A percentile compares a stretch with the other conserved stretches of the same genome.
Conservation (phyloP, 1,140 invertebrate species). For the Papilio glaucus region DNA sequence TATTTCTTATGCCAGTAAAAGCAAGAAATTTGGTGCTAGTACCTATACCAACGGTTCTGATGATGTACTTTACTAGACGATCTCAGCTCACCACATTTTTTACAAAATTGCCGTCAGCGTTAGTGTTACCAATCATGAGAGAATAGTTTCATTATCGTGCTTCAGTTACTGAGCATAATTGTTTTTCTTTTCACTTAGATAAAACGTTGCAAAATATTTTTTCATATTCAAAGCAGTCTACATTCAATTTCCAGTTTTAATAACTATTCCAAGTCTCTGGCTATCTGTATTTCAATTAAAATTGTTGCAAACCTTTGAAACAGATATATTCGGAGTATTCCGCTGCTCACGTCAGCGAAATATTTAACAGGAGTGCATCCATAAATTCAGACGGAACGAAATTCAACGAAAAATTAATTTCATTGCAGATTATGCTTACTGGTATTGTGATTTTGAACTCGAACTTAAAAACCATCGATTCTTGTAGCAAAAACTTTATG, state of each 20-base stretch:
- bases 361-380: not conserved
- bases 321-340: not conserved
- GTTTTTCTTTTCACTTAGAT: no score
- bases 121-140: no score
- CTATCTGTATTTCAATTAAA: slow-evolving; percentile 2
- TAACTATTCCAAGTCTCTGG: not conserved
- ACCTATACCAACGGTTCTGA: no score
- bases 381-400: not conserved
- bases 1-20: not conserved
- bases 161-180: no score
- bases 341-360: not conserved
- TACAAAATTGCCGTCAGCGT: no score
- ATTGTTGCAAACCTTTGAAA: not conserved
- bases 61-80: no score
- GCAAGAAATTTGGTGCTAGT: not conserved
- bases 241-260: not conserved
- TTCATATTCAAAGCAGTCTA: not conserved
- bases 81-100: no score
- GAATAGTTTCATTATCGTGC: no score
- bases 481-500: no score
- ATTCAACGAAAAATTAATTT: not conserved
- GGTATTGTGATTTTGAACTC: not conserved
- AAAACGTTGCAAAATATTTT: no score
- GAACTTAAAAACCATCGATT: not conserved
- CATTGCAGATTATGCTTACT: not conserved